Percentiles rank a stretch among this genome's conserved stretches.
Evolutionary conservation across 1,140 invertebrate genomes (phyloP).

Genomic region (Zaprionus nigranus): DNA sequence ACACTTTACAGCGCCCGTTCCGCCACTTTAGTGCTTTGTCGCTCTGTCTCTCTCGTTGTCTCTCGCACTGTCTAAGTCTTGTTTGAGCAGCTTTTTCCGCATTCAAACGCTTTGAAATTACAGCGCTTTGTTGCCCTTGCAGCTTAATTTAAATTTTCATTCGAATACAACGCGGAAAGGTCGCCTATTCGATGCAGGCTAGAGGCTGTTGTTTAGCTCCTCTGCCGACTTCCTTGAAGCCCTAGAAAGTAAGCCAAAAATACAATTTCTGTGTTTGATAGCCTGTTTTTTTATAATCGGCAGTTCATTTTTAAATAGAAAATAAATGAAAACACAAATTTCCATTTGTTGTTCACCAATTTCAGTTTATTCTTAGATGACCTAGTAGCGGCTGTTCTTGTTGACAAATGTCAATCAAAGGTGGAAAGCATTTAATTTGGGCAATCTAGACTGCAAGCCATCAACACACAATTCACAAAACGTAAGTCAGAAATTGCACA

Average conservation of each 20-base stretch:
- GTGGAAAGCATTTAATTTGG: background rate
- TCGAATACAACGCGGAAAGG: background rate
- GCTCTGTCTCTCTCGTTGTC: background rate
- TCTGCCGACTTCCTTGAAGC: background rate
- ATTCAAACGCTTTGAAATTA: conserved; percentile 5
- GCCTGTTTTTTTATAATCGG: background rate
- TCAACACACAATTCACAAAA: conserved; percentile 10
- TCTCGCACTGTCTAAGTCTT: background rate
- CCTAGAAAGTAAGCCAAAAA: background rate
- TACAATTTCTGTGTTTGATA: background rate
- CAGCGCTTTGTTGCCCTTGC: background rate
- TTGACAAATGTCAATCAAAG: conserved; percentile 35
- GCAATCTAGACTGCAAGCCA: conserved; percentile 16
- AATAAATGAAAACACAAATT: background rate
- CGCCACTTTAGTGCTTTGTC: background rate
- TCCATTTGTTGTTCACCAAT: background rate
- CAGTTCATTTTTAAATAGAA: background rate
- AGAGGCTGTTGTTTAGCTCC: background rate
- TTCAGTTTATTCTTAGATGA: background rate
- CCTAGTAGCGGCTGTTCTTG: background rate
- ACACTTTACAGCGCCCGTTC: conserved; percentile 4
- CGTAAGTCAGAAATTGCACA: background rate
- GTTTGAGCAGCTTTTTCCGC: conserved; percentile 4
- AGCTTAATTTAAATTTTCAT: conserved; percentile 10
- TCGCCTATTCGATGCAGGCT: background rate